Evolutionary conservation across 2,797 vertebrate species (phyloP), one percentile per base, ranked within the genome.

Genomic region (Botia kubotai): DNA sequence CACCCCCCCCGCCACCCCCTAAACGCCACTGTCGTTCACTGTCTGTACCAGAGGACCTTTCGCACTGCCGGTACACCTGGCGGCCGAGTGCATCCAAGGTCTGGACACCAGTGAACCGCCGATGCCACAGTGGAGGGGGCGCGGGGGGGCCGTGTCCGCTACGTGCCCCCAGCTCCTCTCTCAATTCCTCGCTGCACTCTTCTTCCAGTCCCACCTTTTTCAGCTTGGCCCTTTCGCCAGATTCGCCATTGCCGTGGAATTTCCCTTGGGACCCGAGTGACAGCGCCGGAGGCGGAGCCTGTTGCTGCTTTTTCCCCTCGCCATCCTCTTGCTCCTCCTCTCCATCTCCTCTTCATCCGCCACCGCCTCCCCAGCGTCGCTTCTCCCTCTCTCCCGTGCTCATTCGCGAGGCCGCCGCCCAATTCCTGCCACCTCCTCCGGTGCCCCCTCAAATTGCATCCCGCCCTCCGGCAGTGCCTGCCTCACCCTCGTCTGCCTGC

Each of bases 11-110:
- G 75, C 91, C 93, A 0, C 95, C 96, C 26, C 94, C 95, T 1
- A 96, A 97, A 89, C 95, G 95, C 84, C 95, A 96, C 93, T 97
- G 96, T 88, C 95, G 96, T 82, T 97, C 95, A 1, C 94, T 96
- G 87, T 97, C 96, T 57, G 95, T 96, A 85, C 95, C 96, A 3
- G 96, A 97, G 93, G 96, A 97, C 91, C 92, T 97, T 89, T 96
- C 96, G 19, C 95, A 94, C 85, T 97, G 96, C 93, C 95, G 95
- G 87, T 95, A 96, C 73, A 94, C 96, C 77, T 97, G 96, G 96
- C 92, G 96, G 80, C 96, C 96, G 16, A 95, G 95, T 84, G 96
- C 96, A 75, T 97, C 96, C 13, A 94, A 95, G 87, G 95, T 96
- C 87, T 97, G 96, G 96, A 97, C 95, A 79, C 96, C 96, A 5